These are phyloP conservation scores for Bagarius yarrelli DNA, from an alignment of 2,113 vertebrate species.

Conservation along the genomic window DNA sequence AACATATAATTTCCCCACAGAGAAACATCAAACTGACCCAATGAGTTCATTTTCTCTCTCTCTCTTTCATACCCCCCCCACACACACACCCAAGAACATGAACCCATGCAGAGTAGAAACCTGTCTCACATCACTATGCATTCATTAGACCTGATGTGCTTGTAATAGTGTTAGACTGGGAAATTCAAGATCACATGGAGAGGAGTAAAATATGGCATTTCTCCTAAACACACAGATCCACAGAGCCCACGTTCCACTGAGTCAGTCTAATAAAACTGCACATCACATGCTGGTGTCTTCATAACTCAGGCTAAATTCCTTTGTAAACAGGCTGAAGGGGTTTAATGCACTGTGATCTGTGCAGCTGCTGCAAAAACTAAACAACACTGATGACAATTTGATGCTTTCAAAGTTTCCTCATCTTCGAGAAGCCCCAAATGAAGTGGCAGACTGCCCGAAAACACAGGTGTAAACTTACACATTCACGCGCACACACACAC, in stretches of 20 bases:
- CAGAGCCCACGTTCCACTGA: background rate
- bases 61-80: background rate
- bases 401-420: slow-evolving; percentile 32
- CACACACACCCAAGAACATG: background rate
- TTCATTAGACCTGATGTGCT: slow-evolving; percentile 28
- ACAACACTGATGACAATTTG: slow-evolving; percentile 14
- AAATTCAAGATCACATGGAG: background rate
- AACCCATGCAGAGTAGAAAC: slow-evolving; percentile 15
- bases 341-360: slow-evolving; percentile 38
- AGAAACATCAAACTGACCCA: slow-evolving; percentile 1
- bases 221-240: background rate
- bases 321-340: slow-evolving; percentile 17
- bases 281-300: background rate
- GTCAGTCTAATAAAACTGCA: background rate
- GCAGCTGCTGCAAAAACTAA: slow-evolving; percentile 23
- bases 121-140: background rate
- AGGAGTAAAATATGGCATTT: background rate
- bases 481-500: background rate
- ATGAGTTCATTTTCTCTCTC: background rate
- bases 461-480: background rate
- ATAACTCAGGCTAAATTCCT: slow-evolving; percentile 7
- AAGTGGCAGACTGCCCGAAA: slow-evolving; percentile 15
- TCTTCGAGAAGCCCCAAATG: background rate
- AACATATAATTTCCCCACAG: slow-evolving; percentile 13
- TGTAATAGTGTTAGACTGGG: slow-evolving; percentile 4